Base-by-base conservation (phyloP, 1,140 invertebrate species). In the Stegodyphus mimosarum region DNA sequence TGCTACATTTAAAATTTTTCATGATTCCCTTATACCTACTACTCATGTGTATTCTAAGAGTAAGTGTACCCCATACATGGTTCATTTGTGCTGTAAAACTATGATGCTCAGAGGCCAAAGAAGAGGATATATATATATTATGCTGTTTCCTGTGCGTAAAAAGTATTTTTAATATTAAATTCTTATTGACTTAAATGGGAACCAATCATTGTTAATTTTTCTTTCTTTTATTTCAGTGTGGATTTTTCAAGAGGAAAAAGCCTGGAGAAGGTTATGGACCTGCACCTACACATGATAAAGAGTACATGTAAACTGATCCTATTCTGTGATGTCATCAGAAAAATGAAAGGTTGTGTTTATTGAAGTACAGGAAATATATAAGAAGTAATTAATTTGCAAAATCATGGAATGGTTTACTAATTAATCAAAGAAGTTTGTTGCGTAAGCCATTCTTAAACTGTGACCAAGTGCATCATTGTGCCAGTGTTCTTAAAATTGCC, bases 161-260 rank as follows among this genome's bases (percentile, higher is more conserved):
- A 10, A 60, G 55, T 10, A 1, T 60, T 60, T 9, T 10, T 15
- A 60, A 60, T 60, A 60, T 10, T 60, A 10, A 10, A 9, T 60
- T 60, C 0, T 60, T 10, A 60, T 2, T 9, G 5, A 60, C 5
- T 60, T 60, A 60, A 60, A 5, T 60, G 1, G 5, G 9, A 60
- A 9, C 15, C 15, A 5, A 15, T 60, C 9, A 60, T 10, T 60
- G 55, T 10, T 60, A 10, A 60, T 15, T 15, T 15, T 60, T 60
- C 9, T 60, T 10, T 60, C 5, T 77, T 15, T 17, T 9, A 55
- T 88, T 88, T n/a, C 66, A 90, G 91, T 92, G 95, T 55, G 96
- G 96, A 69, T 98, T 98, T 92, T 98, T 98, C 91, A 96, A 96
- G 89, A 90, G 95, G 75, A 93, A 94, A 90, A 89, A 90, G 79